These are phyloP conservation scores for Arctopsyche grandis DNA, from an alignment of 1,140 invertebrate species.

Conservation along the genomic window DNA sequence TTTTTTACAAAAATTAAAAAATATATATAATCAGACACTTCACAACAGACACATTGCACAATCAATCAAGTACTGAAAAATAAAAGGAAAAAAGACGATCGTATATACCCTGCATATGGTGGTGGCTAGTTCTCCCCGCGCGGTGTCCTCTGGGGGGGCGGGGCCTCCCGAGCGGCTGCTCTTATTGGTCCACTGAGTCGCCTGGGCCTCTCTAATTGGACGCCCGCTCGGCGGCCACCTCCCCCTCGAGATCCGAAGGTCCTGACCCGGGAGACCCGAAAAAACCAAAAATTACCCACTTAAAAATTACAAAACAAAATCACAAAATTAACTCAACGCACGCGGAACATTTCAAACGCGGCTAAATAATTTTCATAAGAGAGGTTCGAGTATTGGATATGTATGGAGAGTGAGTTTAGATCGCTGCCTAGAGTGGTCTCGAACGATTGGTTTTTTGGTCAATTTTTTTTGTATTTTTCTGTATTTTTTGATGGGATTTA, in stretches of 20 bases:
- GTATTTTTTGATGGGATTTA: background rate
- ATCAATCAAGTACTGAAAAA: too few species aligned
- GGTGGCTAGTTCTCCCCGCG: constrained; percentile 44
- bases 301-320: constrained; percentile 52
- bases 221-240: constrained; percentile 44
- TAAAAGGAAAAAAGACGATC: background rate
- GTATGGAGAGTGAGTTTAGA: too few species aligned
- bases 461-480: constrained; percentile 5
- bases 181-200: constrained; percentile 54
- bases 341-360: too few species aligned
- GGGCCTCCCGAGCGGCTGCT: constrained; percentile 49
- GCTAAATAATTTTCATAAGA: background rate
- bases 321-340: background rate
- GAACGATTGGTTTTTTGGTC: constrained; percentile 57
- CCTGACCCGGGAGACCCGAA: constrained; percentile 16
- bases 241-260: constrained; percentile 45
- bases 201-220: constrained; percentile 51
- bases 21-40: too few species aligned
- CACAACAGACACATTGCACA: too few species aligned
- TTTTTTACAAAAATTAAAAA: too few species aligned
- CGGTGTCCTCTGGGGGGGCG: constrained; percentile 51
- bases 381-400: background rate
- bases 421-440: too few species aligned
- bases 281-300: constrained; percentile 19
- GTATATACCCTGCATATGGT: background rate